phyloP scores from a whole-genome alignment of 2,888 invertebrate genomes.

The Clepsis dumicolana region DNA sequence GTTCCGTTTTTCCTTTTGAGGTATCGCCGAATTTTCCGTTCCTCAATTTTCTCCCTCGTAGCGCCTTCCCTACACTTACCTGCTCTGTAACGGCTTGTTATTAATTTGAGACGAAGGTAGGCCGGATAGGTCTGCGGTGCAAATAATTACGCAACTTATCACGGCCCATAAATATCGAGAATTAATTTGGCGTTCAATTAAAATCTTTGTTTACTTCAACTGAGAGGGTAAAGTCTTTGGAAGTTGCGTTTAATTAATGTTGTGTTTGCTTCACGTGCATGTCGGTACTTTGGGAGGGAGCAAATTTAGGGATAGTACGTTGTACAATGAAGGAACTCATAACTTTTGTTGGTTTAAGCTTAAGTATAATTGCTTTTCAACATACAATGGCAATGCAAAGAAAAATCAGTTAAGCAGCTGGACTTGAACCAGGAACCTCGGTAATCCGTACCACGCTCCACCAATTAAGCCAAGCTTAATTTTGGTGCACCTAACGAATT shows the following conservation, averaged over 20 bases:
- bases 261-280: slow-evolving; percentile 14
- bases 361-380: not conserved
- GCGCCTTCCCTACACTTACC: slow-evolving; percentile 10
- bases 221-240: slow-evolving; percentile 1
- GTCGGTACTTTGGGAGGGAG: not conserved
- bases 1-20: too few relatives aligned
- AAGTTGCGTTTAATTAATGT: slow-evolving; percentile 30
- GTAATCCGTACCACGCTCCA: too few relatives aligned
- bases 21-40: not conserved
- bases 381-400: too few relatives aligned
- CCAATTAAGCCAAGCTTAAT: too few relatives aligned
- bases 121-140: slow-evolving; percentile 16
- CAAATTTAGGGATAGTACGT: not conserved
- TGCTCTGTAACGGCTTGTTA: slow-evolving; percentile 9
- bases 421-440: too few relatives aligned
- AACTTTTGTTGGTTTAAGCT: not conserved
- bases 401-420: too few relatives aligned
- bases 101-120: slow-evolving; percentile 20
- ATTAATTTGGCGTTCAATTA: slow-evolving; percentile 41
- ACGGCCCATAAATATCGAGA: slow-evolving; percentile 37
- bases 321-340: not conserved
- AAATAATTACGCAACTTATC: slow-evolving; percentile 34
- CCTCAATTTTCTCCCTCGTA: not conserved
- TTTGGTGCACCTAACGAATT: too few relatives aligned
- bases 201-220: slow-evolving; percentile 36